A percentile compares a stretch with the other conserved stretches of the same genome.
Evolutionary conservation across 2,888 invertebrate species (phyloP).

Genomic region (Amitus sp.): DNA sequence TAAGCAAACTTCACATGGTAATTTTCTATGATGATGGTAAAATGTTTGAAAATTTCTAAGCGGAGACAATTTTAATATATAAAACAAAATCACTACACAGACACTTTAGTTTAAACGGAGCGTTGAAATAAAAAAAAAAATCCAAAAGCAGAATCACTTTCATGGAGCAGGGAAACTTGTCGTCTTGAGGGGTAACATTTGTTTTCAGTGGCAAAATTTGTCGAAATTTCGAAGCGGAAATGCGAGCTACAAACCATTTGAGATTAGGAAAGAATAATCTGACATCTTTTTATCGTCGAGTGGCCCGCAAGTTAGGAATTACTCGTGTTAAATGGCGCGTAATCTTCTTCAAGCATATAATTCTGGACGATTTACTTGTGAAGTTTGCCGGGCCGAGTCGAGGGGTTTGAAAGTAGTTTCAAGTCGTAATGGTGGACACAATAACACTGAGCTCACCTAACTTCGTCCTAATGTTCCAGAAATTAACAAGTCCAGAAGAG

Average conservation of each 20-base stretch:
- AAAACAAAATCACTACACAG: too few species aligned
- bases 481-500: constrained; percentile 27
- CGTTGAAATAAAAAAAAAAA: too few species aligned
- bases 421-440: constrained; percentile 27
- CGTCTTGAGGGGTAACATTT: too few species aligned
- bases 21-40: too few species aligned
- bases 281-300: constrained; percentile 33
- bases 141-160: too few species aligned
- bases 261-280: constrained; percentile 24
- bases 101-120: too few species aligned
- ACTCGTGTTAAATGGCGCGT: constrained; percentile 46
- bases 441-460: constrained; percentile 24
- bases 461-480: constrained; percentile 24
- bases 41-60: too few species aligned
- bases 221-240: too few species aligned
- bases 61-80: too few species aligned
- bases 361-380: constrained; percentile 47
- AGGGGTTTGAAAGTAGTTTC: constrained; percentile 31
- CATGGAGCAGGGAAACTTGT: too few species aligned
- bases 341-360: constrained; percentile 44
- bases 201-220: too few species aligned
- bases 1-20: too few species aligned
- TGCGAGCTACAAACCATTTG: not conserved
- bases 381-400: constrained; percentile 36
- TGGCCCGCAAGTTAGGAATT: constrained; percentile 36